Base-by-base conservation (phyloP, 2,113 vertebrate genomes). In the Protobothrops flavoviridis region DNA sequence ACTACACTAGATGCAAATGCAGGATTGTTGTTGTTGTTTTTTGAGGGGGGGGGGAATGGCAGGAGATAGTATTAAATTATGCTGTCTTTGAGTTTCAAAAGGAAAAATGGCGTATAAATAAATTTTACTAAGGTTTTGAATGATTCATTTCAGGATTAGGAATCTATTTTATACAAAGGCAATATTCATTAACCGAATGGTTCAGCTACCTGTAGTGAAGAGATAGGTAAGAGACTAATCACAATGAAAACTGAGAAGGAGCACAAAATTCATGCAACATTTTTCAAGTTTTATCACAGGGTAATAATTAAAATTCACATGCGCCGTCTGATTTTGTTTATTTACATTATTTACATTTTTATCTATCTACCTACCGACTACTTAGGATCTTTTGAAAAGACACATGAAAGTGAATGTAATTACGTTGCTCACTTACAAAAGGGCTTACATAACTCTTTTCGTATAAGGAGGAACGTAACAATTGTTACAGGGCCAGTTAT, bases 41-140 rank as follows among this genome's bases (percentile, higher is more conserved):
- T 4, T 1, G 4, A 4, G 53, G 8, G 8, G 26, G 69, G 69
- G 17, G 3, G 20, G 1, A 1, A 9, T 9, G 3, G 7, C 33
- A 43, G 33, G 15, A 81, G 1, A 21, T 7, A 3, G 33, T 33
- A 17, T 43, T 81, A 81, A 81, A 43, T 81, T 17, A 43, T 3
- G 7, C 74, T 21, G 17, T 21, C 33, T 43, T 43, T 23, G 20
- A 81, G 74, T 81, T 43, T 21, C 33, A 43, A 43, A 81, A 81
- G 74, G 17, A 81, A 81, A 43, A 43, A 20, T 43, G 74, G 7
- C 33, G 43, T 39, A 39, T 21, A 81, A 81, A 81, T 43, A 81
- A 21, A 81, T 21, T 81, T 10, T 21, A 81, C 17, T 21, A 50
- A 57, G 11, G 8, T 57, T 87, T 23, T 87, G 39, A 86, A 87